Base-by-base conservation (phyloP, 2,113 vertebrate species). In the Enhydra lutris region DNA sequence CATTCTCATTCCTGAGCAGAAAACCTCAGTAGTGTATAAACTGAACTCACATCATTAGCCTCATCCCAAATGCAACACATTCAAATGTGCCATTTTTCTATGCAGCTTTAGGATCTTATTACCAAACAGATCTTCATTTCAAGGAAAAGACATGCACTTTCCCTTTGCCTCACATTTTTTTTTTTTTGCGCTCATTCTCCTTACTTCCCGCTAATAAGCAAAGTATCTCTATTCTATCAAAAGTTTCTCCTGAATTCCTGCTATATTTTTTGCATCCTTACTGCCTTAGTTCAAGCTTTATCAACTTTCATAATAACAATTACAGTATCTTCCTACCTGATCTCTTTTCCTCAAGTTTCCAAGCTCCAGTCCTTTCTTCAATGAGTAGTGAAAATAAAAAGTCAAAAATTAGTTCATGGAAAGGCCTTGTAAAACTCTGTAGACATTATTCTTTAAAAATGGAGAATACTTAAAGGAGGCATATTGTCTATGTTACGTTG, bases 151-250 rank as follows among this genome's bases (percentile, higher is more conserved):
- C 47, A 57, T 42, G 1, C 2, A 21, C 2, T 86, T 87, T 61
- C 18, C 39, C 15, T 59, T 82, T 29, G 0, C 3, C 86, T 55
- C 52, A 45, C n/a, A 7, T 4, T 50, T 50, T 39, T 42, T 34
- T n/a, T 69, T 79, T 55, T 89, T 39, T 52, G 78, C 1, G 55
- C 45, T 29, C 17, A 24, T 57, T 92, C 4, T 87, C 20, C 10
- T 88, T 81, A 31, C 52, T 65, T 63, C 17, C 47, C 71, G 14
- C 15, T 73, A 20, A 82, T 39, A 95, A 85, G 55, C 39, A 81
- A 82, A 61, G 1, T 34, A 95, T 94, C 29, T 83, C 71, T 91
- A 26, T 36, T 74, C 6, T 95, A 31, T 29, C 52, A 67, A 73
- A 80, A 69, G 2, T 9, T 13, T 71, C 29, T 52, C 18, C 80